Conservation (phyloP, 2,113 vertebrate species). For the Sphaerodactylus townsendi region DNA sequence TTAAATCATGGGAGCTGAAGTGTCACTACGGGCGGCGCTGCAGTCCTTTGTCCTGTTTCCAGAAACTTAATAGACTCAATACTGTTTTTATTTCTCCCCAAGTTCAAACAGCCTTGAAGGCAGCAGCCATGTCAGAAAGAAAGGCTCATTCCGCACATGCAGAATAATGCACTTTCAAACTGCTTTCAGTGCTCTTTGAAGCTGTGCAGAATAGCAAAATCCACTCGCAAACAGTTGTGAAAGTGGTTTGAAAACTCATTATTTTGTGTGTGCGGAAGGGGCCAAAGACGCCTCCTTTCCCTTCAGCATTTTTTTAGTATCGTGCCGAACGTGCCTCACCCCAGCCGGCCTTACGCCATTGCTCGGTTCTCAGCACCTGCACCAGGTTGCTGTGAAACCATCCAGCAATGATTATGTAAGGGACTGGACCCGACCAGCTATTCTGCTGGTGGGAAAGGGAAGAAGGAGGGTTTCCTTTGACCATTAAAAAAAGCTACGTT, state of each 20-base stretch:
- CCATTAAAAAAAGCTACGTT: too few species aligned
- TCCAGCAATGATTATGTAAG: not conserved
- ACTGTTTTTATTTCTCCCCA: conserved; percentile 7
- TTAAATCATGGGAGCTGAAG: not conserved
- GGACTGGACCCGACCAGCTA: too few species aligned
- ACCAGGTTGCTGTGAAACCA: not conserved
- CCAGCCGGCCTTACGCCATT: too few species aligned
- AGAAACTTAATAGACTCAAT: conserved; percentile 1
- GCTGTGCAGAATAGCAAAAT: too few species aligned
- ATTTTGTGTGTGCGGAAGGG: too few species aligned
- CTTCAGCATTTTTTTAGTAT: not conserved
- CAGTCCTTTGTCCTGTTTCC: not conserved
- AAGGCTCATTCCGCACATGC: too few species aligned
- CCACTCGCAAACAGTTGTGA: too few species aligned
- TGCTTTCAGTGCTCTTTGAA: too few species aligned
- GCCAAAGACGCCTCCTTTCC: not conserved
- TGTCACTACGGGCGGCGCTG: not conserved
- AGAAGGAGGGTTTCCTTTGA: too few species aligned
- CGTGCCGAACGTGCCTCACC: not conserved
- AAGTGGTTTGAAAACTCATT: too few species aligned
- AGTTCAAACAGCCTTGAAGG: not conserved
- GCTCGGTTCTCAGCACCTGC: not conserved
- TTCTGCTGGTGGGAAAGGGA: too few species aligned
- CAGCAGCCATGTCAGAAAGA: not conserved
- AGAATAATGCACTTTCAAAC: too few species aligned